phyloP scores from a whole-genome alignment of 2,888 invertebrate species.

The Athalia circularis region DNA sequence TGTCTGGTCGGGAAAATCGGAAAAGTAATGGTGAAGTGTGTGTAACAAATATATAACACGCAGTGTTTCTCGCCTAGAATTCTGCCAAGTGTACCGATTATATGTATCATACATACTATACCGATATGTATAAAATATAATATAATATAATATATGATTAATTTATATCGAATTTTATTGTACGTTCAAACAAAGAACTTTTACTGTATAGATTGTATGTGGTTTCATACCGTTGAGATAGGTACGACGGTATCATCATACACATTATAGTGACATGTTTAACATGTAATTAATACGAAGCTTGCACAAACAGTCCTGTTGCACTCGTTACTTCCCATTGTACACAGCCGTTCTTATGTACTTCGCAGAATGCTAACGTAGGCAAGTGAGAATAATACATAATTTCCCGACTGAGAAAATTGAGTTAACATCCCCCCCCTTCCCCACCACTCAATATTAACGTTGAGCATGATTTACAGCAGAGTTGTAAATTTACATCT shows the following conservation, averaged over 20 bases:
- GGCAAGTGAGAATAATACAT: conserved; percentile 8
- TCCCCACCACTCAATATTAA: conserved; percentile 7
- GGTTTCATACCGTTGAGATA: conserved; percentile 69
- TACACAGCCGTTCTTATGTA: conserved; percentile 60
- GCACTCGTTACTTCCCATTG: conserved; percentile 71
- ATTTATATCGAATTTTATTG: conserved; percentile 57
- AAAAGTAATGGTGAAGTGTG: no score
- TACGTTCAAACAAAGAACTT: conserved; percentile 70
- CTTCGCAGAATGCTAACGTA: conserved; percentile 25
- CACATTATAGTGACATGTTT: conserved; percentile 72
- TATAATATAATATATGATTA: conserved; percentile 47
- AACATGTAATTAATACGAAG: conserved; percentile 74
- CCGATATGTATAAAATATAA: conserved; percentile 69
- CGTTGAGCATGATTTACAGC: conserved; percentile 2
- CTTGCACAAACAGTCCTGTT: conserved; percentile 72
- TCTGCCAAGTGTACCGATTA: conserved; percentile 64
- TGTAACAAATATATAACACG: no score
- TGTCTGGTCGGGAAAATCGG: no score
- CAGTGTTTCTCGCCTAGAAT: conserved; percentile 5
- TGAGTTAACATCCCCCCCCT: conserved; percentile 8
- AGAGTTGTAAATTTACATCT: neutral
- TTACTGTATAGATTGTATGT: conserved; percentile 62
- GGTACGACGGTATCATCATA: conserved; percentile 70
- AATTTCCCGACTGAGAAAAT: conserved; percentile 9
- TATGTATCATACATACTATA: conserved; percentile 69